phyloP scores from a whole-genome alignment of 1,140 invertebrate genomes.

The Pseudomyrmex flavicornis region DNA sequence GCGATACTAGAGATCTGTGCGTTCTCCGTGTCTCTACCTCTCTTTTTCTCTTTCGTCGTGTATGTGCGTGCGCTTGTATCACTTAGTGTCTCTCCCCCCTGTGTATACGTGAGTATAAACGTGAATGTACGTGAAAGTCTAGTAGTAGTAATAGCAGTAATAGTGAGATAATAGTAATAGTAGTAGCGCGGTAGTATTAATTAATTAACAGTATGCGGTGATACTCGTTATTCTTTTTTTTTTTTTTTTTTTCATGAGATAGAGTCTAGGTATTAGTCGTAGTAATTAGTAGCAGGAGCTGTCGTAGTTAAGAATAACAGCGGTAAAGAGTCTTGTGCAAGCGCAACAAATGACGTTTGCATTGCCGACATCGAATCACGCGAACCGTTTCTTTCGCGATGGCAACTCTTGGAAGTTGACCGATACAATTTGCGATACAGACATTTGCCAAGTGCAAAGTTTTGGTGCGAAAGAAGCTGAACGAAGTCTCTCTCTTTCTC shows the following conservation, averaged over 20 bases:
- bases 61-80: slow-evolving; percentile 61
- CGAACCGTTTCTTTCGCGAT: neutral
- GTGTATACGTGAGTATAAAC: slow-evolving; percentile 55
- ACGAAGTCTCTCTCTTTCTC: neutral
- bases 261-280: slow-evolving; percentile 55
- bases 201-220: slow-evolving; percentile 43
- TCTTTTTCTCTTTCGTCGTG: slow-evolving; percentile 30
- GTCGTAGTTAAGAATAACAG: slow-evolving; percentile 53
- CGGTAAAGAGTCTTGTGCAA: slow-evolving; percentile 66
- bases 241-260: neutral
- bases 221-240: neutral
- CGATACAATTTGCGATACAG: slow-evolving; percentile 21
- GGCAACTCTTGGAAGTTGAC: slow-evolving; percentile 47
- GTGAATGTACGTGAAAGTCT: slow-evolving; percentile 64
- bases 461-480: slow-evolving; percentile 12
- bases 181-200: slow-evolving; percentile 30
- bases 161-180: slow-evolving; percentile 38
- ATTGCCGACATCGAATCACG: slow-evolving; percentile 8
- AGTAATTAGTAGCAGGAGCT: slow-evolving; percentile 33
- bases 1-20: slow-evolving; percentile 58
- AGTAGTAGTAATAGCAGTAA: slow-evolving; percentile 56
- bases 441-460: slow-evolving; percentile 29
- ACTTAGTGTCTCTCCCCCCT: slow-evolving; percentile 10
- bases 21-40: slow-evolving; percentile 48
- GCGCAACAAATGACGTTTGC: slow-evolving; percentile 35